phyloP scores from a whole-genome alignment of 2,888 invertebrate species.

The Griposia aprilina region DNA sequence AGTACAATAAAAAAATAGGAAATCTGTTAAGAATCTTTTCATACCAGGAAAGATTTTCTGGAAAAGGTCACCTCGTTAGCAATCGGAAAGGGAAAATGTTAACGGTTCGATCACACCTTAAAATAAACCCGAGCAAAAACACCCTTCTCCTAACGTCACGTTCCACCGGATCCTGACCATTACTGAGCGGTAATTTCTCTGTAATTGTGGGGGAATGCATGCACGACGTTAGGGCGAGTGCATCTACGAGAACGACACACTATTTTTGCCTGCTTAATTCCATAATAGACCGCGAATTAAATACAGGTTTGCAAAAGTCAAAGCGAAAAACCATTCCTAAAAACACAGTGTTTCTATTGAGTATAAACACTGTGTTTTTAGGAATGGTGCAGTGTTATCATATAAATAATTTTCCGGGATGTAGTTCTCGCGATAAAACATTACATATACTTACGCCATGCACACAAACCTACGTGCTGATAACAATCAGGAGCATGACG shows the following conservation, averaged over 20 bases:
- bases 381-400: constrained; percentile 28
- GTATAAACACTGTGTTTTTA: too few species aligned
- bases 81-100: background rate
- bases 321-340: background rate
- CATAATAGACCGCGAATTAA: too few species aligned
- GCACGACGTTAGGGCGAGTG: background rate
- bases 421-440: constrained; percentile 45
- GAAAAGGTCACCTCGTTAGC: background rate
- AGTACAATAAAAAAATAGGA: too few species aligned
- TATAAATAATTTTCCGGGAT: constrained; percentile 53
- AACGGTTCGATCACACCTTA: background rate
- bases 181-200: constrained; percentile 28
- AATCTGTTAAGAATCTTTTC: too few species aligned
- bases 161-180: constrained; percentile 12
- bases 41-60: background rate
- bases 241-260: background rate
- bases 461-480: constrained; percentile 23
- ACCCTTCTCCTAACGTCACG: background rate
- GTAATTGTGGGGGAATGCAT: constrained; percentile 38
- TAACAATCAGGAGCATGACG: constrained; percentile 43
- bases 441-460: constrained; percentile 2
- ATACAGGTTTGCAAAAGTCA: background rate
- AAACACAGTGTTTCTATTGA: background rate
- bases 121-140: background rate
- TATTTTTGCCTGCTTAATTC: background rate